A percentile compares a stretch with the other conserved stretches of the same genome.
phyloP scores from a whole-genome alignment of 2,888 invertebrate genomes.

The Pollenia amentaria region DNA sequence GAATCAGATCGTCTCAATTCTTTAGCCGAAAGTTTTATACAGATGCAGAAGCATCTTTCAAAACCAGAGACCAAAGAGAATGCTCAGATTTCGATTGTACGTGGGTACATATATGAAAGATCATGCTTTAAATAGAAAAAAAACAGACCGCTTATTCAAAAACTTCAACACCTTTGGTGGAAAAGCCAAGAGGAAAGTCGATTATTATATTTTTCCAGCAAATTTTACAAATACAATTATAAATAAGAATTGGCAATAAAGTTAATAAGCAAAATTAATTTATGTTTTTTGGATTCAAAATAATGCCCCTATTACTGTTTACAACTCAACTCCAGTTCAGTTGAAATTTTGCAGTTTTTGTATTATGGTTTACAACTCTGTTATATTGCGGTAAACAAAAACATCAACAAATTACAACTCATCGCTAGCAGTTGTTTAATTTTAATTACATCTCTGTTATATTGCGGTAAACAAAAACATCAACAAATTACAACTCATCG shows the following conservation, averaged over 20 bases:
- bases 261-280: background rate
- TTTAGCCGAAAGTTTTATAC: background rate
- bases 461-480: no score
- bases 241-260: background rate
- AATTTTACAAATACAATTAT: conserved; percentile 5
- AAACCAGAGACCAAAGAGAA: conserved; percentile 55
- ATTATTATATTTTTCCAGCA: conserved; percentile 48
- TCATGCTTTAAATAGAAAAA: conserved; percentile 71
- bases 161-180: background rate
- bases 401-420: no score
- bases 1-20: background rate
- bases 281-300: background rate
- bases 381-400: no score
- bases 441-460: no score
- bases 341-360: no score
- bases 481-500: no score
- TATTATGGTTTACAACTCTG: no score
- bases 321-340: no score
- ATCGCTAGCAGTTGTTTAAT: no score
- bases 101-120: conserved; percentile 71
- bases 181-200: conserved; percentile 12
- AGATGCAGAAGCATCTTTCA: conserved; percentile 59
- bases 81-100: background rate
- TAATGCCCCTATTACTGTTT: no score
- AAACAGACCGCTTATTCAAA: conserved; percentile 70